A percentile compares a stretch with the other conserved stretches of the same genome.
Conservation (phyloP, 2,797 vertebrate genomes). For the Nannoperca australis region DNA sequence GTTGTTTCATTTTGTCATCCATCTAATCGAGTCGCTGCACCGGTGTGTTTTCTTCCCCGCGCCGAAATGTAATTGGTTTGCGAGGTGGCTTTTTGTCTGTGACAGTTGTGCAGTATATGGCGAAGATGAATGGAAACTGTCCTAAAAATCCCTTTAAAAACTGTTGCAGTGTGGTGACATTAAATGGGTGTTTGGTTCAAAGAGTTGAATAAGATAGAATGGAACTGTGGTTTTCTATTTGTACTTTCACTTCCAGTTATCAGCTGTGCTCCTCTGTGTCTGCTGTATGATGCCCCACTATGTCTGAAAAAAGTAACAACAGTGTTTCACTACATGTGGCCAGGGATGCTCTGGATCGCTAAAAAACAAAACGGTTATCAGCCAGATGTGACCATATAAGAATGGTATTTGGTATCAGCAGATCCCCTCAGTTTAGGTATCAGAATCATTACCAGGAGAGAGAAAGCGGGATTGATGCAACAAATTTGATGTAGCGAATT, state of each 20-base stretch:
- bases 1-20: slow-evolving; percentile 77
- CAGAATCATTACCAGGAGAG: not conserved
- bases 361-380: not conserved
- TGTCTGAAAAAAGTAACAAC: slow-evolving; percentile 5
- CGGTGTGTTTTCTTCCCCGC: slow-evolving; percentile 55
- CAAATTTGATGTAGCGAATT: too few species aligned
- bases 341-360: not conserved
- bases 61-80: slow-evolving; percentile 73
- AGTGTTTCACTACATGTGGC: not conserved
- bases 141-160: slow-evolving; percentile 54
- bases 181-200: slow-evolving; percentile 47
- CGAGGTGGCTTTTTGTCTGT: slow-evolving; percentile 61
- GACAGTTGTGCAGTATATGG: slow-evolving; percentile 63
- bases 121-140: slow-evolving; percentile 71
- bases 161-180: slow-evolving; percentile 39
- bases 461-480: not conserved
- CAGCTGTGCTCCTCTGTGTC: slow-evolving; percentile 14
- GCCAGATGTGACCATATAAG: not conserved
- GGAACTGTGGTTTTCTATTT: slow-evolving; percentile 40
- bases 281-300: slow-evolving; percentile 8
- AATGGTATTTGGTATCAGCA: not conserved
- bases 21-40: slow-evolving; percentile 64
- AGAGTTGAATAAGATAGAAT: slow-evolving; percentile 47
- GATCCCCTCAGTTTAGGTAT: not conserved
- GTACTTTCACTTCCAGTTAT: slow-evolving; percentile 20